Evolutionary conservation across 2,888 invertebrate genomes (phyloP), one percentile per base, ranked within the genome.

Genomic region (Pilophorus perplexus): DNA sequence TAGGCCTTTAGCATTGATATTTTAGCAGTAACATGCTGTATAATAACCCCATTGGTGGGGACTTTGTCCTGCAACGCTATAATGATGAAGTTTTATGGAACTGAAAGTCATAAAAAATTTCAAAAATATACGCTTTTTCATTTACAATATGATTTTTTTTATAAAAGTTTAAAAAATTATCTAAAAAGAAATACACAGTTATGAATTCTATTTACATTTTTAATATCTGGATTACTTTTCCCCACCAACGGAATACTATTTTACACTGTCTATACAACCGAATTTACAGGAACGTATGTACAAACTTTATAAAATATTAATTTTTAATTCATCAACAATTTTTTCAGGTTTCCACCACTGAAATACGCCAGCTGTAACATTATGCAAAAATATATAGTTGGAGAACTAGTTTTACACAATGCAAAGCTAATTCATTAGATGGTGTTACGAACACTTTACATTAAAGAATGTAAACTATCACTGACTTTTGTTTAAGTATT

Each of bases 211-310:
- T 59, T 59, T 59, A 59, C 59, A 59, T 38, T 38, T 22, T 52
- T 52, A 20, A 20, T 40, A 20, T 55, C 18, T 27, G 33, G n/a
- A 38, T 62, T 62, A 62, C 25, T 38, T 62, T 46, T 62, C 62
- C 62, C 62, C 62, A 62, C 48, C 62, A 62, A 62, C 62, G 62
- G 62, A 48, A 48, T 48, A 62, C 28, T 42, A 40, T 59, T 42
- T 42, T 59, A 59, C 44, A 62, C 28, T 46, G 46, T 46, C 62
- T 62, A 8, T 33, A 62, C 46, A 62, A 62, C 62, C 44, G 33
- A 44, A 62, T 62, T 62, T 62, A 62, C 62, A 62, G 62, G 62
- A 62, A 62, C 48, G 62, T 62, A 62, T 62, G 25, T 62, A 62
- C 62, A 62, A 27, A 62, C 20, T 33, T 62, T 28, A 62, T 62